Base-by-base conservation (phyloP, 1,140 invertebrate species). In the Littorina saxatilis region DNA sequence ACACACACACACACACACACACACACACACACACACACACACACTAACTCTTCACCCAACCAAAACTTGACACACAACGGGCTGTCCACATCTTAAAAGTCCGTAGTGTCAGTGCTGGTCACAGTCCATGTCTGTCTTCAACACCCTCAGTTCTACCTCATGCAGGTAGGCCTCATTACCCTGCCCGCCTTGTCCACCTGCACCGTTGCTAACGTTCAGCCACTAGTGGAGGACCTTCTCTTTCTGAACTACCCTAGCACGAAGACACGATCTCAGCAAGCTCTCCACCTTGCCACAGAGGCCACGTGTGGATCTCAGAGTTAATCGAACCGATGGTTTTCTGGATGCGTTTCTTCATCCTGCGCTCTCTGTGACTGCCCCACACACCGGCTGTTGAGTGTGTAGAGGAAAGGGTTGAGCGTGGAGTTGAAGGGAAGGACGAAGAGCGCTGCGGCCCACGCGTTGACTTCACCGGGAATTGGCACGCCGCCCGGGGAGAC, bases 321-420 rank as follows among this genome's bases (percentile, higher is more conserved):
- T 76, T n/a, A 27, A 76, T 43, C 47, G 23, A 32, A 32, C 3
- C 13, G 32, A 76, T 43, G 13, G 52, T 50, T 35, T 58, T 52
- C 58, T 66, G 32, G 35, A 39, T 63, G 27, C 39, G 52, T 39
- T 29, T 55, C 17, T 79, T 50, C 39, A 63, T 58, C 35, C 40
- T 40, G 23, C 43, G 20, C 37, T 78, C 73, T 9, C 55, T 0
- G 37, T 76, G 27, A 11, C 39, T 17, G 23, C 58, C 32, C 43
- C 58, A 39, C 27, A 82, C n/a, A n/a, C n/a, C n/a, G 32, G 20
- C 58, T 35, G 81, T 82, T 82, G 15, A 72, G 66, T 2, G 87
- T 87, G 76, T 88, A 88, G 9, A 88, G 70, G 35, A 32, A 87
- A 72, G 50, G n/a, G n/a, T n/a, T n/a, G n/a, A n/a, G n/a, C n/a